Conservation (phyloP, 2,113 vertebrate genomes). For the western clawed frog (Xenopus tropicalis) region UCB_Xtro_10.0 CM004445.2:81906001-81906500, state of each 20-base stretch:
- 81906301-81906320: conserved; percentile 47
- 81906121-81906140: conserved; percentile 29
- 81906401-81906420: background rate
- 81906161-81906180: conserved; percentile 41
- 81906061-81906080: conserved; percentile 38
- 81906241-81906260: conserved; percentile 40
- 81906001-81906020: conserved; percentile 39
- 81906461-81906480: conserved; percentile 38
- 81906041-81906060: conserved; percentile 39
- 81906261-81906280: conserved; percentile 46
- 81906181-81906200: conserved; percentile 41
- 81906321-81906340: conserved; percentile 39
- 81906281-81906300: conserved; percentile 34
- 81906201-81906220: conserved; percentile 28
- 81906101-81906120: conserved; percentile 33
- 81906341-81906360: conserved; percentile 39
- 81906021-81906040: conserved; percentile 47
- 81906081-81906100: conserved; percentile 36
- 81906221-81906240: conserved; percentile 39
- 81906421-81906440: conserved; percentile 41
- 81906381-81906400: conserved; percentile 29
- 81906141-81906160: conserved; percentile 45
- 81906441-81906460: conserved; percentile 42
- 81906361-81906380: conserved; percentile 41
- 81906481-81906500: conserved; percentile 32